These are phyloP conservation scores for Paragorgia papillata DNA, from an alignment of 92 coral and sea anemone species.

Conservation along the genomic window DNA sequence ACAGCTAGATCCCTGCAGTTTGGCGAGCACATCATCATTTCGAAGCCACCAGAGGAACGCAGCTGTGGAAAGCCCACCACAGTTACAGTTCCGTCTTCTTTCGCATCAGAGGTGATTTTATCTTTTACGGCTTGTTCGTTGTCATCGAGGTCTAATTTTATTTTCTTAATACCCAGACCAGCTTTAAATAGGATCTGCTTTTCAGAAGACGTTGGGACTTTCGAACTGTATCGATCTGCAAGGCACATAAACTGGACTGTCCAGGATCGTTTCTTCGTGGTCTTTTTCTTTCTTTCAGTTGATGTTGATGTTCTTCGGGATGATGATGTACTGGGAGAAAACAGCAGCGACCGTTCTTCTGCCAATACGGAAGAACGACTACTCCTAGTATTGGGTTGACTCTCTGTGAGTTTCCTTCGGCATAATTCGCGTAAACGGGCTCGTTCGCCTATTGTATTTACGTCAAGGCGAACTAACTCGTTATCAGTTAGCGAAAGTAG, in stretches of 20 bases:
- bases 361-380: slow-evolving; percentile 25
- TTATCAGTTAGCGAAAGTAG: slow-evolving; percentile 6
- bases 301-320: slow-evolving; percentile 23
- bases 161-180: too few species aligned
- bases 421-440: slow-evolving; percentile 5
- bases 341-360: slow-evolving; percentile 7
- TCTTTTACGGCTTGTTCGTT: slow-evolving; percentile 56
- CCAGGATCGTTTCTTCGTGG: slow-evolving; percentile 43
- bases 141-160: slow-evolving; percentile 61
- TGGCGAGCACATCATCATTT: slow-evolving; percentile 47
- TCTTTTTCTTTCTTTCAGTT: neutral
- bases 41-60: slow-evolving; percentile 55
- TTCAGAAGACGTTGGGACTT: slow-evolving; percentile 56
- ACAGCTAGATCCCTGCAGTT: slow-evolving; percentile 49
- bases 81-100: slow-evolving; percentile 25
- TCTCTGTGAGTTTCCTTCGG: neutral
- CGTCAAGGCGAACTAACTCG: slow-evolving; percentile 13
- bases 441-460: slow-evolving; percentile 20
- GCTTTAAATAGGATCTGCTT: slow-evolving; percentile 58
- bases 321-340: slow-evolving; percentile 6
- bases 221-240: slow-evolving; percentile 47
- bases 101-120: slow-evolving; percentile 55
- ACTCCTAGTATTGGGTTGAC: neutral
- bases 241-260: slow-evolving; percentile 60
- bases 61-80: slow-evolving; percentile 51